Evolutionary conservation across 2,797 vertebrate genomes (phyloP).

Genomic region (Astyanax mexicanus): DNA sequence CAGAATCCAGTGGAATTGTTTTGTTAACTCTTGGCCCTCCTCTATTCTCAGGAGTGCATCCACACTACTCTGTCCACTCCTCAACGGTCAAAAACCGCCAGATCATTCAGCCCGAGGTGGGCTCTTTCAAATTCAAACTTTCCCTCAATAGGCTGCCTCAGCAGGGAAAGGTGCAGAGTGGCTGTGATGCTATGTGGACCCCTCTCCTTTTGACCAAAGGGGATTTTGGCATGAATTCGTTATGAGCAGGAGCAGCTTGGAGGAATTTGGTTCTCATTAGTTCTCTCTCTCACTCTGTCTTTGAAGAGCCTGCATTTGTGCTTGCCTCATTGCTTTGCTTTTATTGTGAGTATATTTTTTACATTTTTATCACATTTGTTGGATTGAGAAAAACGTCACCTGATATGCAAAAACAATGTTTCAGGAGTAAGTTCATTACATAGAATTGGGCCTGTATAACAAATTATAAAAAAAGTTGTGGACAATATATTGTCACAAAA

Average conservation of each 20-base stretch:
- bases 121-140: conserved; percentile 56
- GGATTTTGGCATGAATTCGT: conserved; percentile 42
- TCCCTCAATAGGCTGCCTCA: conserved; percentile 64
- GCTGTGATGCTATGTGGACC: conserved; percentile 55
- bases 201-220: conserved; percentile 36
- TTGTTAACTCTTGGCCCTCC: conserved; percentile 69
- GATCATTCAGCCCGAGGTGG: conserved; percentile 54
- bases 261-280: conserved; percentile 47
- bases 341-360: conserved; percentile 67
- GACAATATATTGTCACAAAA: no score
- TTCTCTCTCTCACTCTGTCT: conserved; percentile 31
- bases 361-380: conserved; percentile 6
- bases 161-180: conserved; percentile 56
- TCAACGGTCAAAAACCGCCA: conserved; percentile 77
- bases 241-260: conserved; percentile 33
- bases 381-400: not conserved
- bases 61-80: conserved; percentile 64
- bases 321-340: conserved; percentile 51
- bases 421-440: no score
- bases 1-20: conserved; percentile 77
- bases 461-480: no score
- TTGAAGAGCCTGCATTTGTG: conserved; percentile 35
- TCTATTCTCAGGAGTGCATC: conserved; percentile 77
- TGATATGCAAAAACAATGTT: no score
- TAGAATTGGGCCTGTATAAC: no score